phyloP scores from a whole-genome alignment of 2,888 invertebrate genomes.

The Melieria crassipennis region DNA sequence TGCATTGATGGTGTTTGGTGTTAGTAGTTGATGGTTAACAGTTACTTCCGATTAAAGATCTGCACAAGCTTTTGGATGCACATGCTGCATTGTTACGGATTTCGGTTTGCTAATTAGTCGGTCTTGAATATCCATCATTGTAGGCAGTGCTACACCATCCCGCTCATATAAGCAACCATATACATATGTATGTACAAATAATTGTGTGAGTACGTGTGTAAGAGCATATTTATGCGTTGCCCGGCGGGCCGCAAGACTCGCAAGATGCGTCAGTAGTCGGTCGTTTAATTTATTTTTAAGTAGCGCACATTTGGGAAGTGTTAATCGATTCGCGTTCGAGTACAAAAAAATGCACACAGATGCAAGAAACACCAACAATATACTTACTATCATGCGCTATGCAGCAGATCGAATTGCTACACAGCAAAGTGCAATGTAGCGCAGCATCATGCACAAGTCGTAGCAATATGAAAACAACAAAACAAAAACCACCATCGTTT shows the following conservation, averaged over 20 bases:
- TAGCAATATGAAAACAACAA: neutral
- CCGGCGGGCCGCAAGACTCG: too few relatives aligned
- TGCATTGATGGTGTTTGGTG: too few relatives aligned
- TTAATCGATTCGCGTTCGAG: conserved; percentile 2
- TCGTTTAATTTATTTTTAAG: conserved; percentile 7
- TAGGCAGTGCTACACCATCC: neutral
- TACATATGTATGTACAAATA: neutral
- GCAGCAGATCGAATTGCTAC: neutral
- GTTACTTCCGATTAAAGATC: neutral
- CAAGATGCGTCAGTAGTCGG: neutral
- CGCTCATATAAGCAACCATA: neutral
- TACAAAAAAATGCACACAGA: neutral
- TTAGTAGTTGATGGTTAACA: too few relatives aligned
- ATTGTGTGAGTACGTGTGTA: neutral
- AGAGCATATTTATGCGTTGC: too few relatives aligned
- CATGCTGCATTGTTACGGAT: too few relatives aligned
- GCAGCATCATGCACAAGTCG: neutral
- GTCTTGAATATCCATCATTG: neutral
- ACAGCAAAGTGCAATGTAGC: neutral
- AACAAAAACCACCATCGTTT: neutral
- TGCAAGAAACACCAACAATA: neutral
- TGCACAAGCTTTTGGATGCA: neutral
- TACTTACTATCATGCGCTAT: neutral
- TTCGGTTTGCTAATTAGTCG: too few relatives aligned
- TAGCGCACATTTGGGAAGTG: neutral